Base-by-base conservation (phyloP, 2,797 vertebrate species). In the Dryobates pubescens region DNA sequence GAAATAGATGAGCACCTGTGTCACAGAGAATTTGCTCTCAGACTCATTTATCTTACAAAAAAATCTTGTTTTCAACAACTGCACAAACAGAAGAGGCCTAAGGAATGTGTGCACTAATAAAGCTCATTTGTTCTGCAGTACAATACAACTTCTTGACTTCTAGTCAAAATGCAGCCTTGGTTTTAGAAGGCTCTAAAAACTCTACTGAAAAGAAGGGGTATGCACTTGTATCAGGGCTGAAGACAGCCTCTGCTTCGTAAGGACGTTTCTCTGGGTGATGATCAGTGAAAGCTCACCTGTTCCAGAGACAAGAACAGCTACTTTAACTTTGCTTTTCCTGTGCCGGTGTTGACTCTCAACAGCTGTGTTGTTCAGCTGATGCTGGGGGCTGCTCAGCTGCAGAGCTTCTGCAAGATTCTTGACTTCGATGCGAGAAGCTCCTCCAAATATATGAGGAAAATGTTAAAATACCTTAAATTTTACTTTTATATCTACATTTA, bases 291-390 rank as follows among this genome's bases (percentile, higher is more conserved):
- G 41, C 87, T 96, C 81, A 99, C 98, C 99, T 97, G 98, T 97
- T 88, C 98, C 98, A 9, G 98, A 97, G 97, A 99, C 97, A 6
- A 99, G 98, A 80, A 99, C 98, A 2, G 97, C 99, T 7, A 98
- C 98, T 96, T 96, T 97, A 69, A 90, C 96, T 92, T 94, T 98
- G 6, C 32, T 93, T 86, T n/a, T 96, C 29, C 80, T 29, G 17
- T 72, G 38, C 20, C 78, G 94, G 82, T 97, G 53, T 43, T 32
- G 96, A 82, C 9, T 68, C 32, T 81, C 56, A 2, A 47, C 47
- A 27, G 24, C 5, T 51, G 86, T 2, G 9, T 53, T 6, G 0
- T 30, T 85, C 88, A 93, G 91, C 74, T 87, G 72, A 67, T 86
- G 93, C 82, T 77, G 95, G 62, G 86, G 75, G 69, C 78, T 89